Percentiles rank a stretch among this genome's conserved stretches.
These are phyloP conservation scores for Pteropus rufus DNA, from an alignment of 2,797 vertebrate genomes.

Conservation along the genomic window DNA sequence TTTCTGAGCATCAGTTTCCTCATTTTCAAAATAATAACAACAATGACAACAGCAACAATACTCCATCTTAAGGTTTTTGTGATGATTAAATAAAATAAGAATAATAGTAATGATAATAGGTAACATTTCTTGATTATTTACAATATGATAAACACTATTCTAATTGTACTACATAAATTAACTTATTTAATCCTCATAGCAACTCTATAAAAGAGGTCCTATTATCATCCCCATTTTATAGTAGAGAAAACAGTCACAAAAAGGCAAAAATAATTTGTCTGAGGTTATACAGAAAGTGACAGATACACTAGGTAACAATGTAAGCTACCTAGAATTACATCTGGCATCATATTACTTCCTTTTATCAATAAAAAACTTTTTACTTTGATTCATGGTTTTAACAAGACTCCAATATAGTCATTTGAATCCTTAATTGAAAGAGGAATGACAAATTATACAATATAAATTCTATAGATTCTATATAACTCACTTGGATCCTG, in stretches of 20 bases:
- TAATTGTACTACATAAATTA: not conserved
- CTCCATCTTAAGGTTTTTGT: not conserved
- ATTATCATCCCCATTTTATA: not conserved
- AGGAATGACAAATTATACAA: not conserved
- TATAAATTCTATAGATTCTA: not conserved
- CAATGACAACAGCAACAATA: not conserved
- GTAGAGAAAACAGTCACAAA: not conserved
- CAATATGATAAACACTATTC: not conserved
- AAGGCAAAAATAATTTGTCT: not conserved
- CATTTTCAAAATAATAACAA: not conserved
- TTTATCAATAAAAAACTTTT: not conserved
- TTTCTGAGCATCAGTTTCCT: not conserved
- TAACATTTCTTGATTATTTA: constrained; percentile 15
- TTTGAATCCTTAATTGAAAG: not conserved
- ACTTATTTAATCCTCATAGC: not conserved
- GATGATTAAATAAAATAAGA: not conserved
- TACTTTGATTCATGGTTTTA: not conserved
- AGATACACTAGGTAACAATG: not conserved
- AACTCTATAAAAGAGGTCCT: not conserved
- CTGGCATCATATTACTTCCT: not conserved
- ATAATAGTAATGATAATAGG: not conserved
- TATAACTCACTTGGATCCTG: not conserved
- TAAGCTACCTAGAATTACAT: not conserved
- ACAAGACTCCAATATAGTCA: not conserved
- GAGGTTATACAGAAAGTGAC: not conserved